phyloP scores from a whole-genome alignment of 2,797 vertebrate species.

The Malurus splendens region DNA sequence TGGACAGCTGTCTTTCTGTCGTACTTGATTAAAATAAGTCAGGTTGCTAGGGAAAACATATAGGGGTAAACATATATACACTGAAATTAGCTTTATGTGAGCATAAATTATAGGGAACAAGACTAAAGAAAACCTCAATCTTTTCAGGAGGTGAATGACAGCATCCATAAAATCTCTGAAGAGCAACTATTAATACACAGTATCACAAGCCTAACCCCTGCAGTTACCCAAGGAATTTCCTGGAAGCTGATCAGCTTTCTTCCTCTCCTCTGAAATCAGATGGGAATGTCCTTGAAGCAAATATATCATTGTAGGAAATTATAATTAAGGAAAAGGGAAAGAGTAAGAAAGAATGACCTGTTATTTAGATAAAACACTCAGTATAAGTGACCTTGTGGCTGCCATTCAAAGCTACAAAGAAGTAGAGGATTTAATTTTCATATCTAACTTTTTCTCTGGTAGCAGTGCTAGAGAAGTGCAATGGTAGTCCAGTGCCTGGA shows the following conservation, averaged over 20 bases:
- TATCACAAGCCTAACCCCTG: not conserved
- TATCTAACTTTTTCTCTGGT: not conserved
- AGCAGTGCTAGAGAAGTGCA: not conserved
- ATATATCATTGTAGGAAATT: not conserved
- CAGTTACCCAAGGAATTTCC: constrained; percentile 20
- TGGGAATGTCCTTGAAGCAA: not conserved
- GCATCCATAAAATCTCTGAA: constrained; percentile 4
- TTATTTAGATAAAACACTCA: not conserved
- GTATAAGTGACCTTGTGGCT: not conserved
- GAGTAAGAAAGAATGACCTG: not conserved
- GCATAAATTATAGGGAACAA: not conserved
- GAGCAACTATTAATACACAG: constrained; percentile 21
- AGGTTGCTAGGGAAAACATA: not conserved
- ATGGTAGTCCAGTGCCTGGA: not conserved
- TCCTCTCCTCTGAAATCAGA: not conserved
- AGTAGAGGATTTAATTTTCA: not conserved
- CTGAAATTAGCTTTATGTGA: not conserved
- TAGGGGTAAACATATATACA: not conserved
- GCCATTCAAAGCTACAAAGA: not conserved
- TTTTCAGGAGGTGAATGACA: not conserved
- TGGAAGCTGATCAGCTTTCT: constrained; percentile 23
- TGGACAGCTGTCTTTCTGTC: not conserved
- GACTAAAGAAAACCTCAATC: not conserved
- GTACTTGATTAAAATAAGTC: not conserved
- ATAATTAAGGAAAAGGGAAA: not conserved